Evolutionary conservation across 2,797 vertebrate species (phyloP).

Genomic region (Megalops cyprinoides): DNA sequence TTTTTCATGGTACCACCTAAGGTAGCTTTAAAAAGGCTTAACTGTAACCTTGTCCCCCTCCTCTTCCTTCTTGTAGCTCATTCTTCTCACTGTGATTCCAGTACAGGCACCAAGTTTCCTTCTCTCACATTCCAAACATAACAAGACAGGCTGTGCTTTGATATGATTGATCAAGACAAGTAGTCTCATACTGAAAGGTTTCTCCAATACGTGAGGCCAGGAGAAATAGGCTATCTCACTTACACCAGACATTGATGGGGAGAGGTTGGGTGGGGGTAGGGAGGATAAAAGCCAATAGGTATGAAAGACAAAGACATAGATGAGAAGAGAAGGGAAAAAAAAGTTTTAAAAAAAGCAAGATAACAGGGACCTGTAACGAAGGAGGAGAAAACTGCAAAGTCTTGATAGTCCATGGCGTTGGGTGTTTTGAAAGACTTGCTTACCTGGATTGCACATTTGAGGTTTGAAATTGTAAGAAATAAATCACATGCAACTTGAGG

Average conservation of each 20-base stretch:
- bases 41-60: not conserved
- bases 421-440: conserved; percentile 57
- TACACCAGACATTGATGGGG: conserved; percentile 40
- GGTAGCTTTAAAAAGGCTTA: not conserved
- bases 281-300: conserved; percentile 70
- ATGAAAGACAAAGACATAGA: conserved; percentile 61
- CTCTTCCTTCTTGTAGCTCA: not conserved
- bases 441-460: conserved; percentile 38
- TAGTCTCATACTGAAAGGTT: conserved; percentile 72
- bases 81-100: not conserved
- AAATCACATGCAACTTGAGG: not conserved
- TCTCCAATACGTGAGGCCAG: conserved; percentile 68
- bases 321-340: conserved; percentile 52
- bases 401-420: conserved; percentile 63
- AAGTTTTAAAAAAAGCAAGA: conserved; percentile 47
- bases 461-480: not conserved
- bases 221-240: conserved; percentile 29
- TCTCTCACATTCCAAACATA: conserved; percentile 64
- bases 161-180: conserved; percentile 80
- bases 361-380: conserved; percentile 38
- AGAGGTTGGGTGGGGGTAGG: conserved; percentile 45
- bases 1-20: not conserved
- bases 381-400: conserved; percentile 29
- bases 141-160: conserved; percentile 60
- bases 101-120: conserved; percentile 37